phyloP scores from a whole-genome alignment of 2,797 vertebrate genomes.

The Alosa sapidissima region DNA sequence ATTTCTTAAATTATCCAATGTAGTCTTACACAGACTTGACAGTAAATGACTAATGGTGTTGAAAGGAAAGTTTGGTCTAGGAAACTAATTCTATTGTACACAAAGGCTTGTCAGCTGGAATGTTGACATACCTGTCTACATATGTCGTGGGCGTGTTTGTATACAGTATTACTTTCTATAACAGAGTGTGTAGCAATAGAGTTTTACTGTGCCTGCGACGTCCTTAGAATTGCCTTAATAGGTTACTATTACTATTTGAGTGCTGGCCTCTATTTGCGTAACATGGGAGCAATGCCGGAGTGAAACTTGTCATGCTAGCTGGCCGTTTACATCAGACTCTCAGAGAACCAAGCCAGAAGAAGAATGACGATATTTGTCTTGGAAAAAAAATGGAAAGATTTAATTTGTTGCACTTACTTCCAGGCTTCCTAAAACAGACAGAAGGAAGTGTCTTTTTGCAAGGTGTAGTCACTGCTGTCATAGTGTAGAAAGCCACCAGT shows the following conservation, averaged over 20 bases:
- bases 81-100: slow-evolving; percentile 23
- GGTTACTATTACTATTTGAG: not conserved
- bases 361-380: slow-evolving; percentile 42
- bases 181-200: not conserved
- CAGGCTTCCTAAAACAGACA: slow-evolving; percentile 53
- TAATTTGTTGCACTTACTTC: slow-evolving; percentile 68
- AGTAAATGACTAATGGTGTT: not conserved
- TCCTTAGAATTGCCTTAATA: not conserved
- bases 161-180: not conserved
- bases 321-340: slow-evolving; percentile 66
- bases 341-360: slow-evolving; percentile 65
- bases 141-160: not conserved
- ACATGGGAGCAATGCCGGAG: slow-evolving; percentile 59
- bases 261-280: not conserved
- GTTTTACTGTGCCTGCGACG: not conserved
- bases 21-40: not conserved
- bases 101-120: slow-evolving; percentile 23
- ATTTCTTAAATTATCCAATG: not conserved
- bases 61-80: slow-evolving; percentile 20
- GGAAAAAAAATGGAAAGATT: slow-evolving; percentile 46
- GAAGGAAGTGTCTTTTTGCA: slow-evolving; percentile 56
- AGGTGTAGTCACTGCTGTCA: slow-evolving; percentile 55
- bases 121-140: slow-evolving; percentile 22
- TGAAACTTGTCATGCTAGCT: slow-evolving; percentile 73
- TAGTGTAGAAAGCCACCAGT: slow-evolving; percentile 72